A percentile compares a stretch with the other conserved stretches of the same genome.
phyloP scores from a whole-genome alignment of 1,140 invertebrate genomes.

The Anadara kagoshimensis region DNA sequence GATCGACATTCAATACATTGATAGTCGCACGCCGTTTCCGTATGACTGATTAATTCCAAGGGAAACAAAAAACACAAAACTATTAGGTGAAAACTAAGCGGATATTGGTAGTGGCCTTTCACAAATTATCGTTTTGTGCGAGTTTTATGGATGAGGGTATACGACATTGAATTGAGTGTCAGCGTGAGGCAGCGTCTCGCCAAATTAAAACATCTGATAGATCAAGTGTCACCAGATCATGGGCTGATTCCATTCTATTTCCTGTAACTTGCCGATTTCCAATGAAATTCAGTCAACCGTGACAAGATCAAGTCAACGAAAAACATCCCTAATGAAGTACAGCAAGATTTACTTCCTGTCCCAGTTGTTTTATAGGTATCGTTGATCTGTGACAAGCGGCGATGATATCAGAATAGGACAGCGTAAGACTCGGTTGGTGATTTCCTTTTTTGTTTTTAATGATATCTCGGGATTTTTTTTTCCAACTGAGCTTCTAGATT shows the following conservation, averaged over 20 bases:
- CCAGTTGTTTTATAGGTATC: too few species aligned
- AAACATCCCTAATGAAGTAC: constrained; percentile 3
- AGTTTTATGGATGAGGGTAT: constrained; percentile 33
- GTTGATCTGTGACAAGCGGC: too few species aligned
- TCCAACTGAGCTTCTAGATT: too few species aligned
- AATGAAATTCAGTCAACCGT: constrained; percentile 10
- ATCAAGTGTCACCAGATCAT: constrained; percentile 4
- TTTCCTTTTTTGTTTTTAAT: too few species aligned
- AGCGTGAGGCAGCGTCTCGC: constrained; percentile 21
- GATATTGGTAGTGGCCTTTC: constrained; percentile 31
- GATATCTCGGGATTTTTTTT: too few species aligned
- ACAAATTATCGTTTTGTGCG: constrained; percentile 30
- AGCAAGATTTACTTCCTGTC: constrained; percentile 3
- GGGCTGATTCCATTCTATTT: constrained; percentile 12
- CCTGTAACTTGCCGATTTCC: constrained; percentile 7
- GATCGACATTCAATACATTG: not conserved
- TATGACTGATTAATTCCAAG: not conserved
- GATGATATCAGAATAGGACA: too few species aligned
- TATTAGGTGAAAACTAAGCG: constrained; percentile 14
- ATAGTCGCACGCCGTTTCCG: not conserved
- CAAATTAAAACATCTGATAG: constrained; percentile 17
- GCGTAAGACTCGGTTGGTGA: too few species aligned
- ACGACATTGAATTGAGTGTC: not conserved
- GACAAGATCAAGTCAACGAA: constrained; percentile 13
- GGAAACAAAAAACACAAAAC: constrained; percentile 19